Base-by-base conservation (phyloP, 2,113 vertebrate genomes). In the Picathartes gymnocephalus region DNA sequence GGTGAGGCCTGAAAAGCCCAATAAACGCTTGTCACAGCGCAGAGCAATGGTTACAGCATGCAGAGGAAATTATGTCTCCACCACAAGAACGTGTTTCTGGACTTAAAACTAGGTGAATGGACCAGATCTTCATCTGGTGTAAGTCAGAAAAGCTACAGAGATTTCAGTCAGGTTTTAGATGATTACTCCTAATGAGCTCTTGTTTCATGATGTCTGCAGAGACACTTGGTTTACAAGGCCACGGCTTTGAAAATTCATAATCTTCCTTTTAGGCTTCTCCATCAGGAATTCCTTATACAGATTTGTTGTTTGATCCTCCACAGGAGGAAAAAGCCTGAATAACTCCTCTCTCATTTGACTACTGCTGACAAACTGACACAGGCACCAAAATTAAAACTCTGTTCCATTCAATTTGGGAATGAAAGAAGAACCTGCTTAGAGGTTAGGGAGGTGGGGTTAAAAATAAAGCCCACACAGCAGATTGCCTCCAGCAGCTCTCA, bases 391-490 rank as follows among this genome's bases (percentile, higher is more conserved):
- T 91, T 87, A 96, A 96, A 96, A 90, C 51, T 82, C 31, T 45
- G 84, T 79, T 95, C 88, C 64, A 35, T 97, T 95, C 84, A 96
- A 93, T 96, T 95, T 95, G 77, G 86, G 88, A 97, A 94, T 44
- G 78, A 95, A 97, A 95, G 80, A 94, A 95, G 78, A 93, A 96
- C 64, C 51, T 92, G 68, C 62, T 76, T 8, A 15, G 30, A 15
- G 68, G 10, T 0, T 17, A 21, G n/a, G 24, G 15, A 27, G 18
- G 42, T 30, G 39, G 18, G 28, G 47, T 13, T 64, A 74, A 91
- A 92, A 95, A 88, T 71, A 87, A 84, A 95, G 73, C 88, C 79
- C 48, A 61, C 61, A 66, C 17, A 81, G 53, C 82, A 81, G 77
- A 85, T 42, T 80, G 81, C 66, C 61, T 79, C 22, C 64, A 30